Evolutionary conservation across 2,888 invertebrate genomes (phyloP), one percentile per base, ranked within the genome.

Genomic region (Cancer borealis): DNA sequence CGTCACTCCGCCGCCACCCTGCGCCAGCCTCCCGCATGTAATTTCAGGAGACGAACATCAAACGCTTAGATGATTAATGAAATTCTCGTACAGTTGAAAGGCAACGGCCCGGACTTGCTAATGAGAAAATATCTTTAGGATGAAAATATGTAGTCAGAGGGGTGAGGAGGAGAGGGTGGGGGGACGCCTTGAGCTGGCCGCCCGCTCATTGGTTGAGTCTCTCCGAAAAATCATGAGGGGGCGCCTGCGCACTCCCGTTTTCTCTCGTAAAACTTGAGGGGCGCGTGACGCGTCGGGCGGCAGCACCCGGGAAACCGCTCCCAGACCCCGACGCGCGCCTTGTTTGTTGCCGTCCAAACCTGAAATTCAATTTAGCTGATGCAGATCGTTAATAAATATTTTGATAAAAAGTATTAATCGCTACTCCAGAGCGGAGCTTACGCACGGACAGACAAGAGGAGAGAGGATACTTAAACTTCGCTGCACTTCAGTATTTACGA

Each of bases 121-220:
- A 93, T 93, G 93, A 93, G 93, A 93, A 93, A 93, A 93, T 93
- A 93, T 93, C 93, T 93, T 93, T 93, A 93, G 93, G 93, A 93
- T 93, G 93, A 93, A 93, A 93, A 93, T 93, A 93, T 93, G 93
- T 93, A 93, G 91, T 93, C 91, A 92, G 92, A 93, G 93, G 93
- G 92, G 88, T 47, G 73, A 88, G 91, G 73, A 88, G 49, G 92
- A 88, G 88, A 30, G 84, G 88, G n/a, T 47, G 88, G 92, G 79
- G 93, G 91, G 92, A 73, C 93, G 93, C 93, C 93, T 92, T 93
- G 89, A 92, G 88, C 66, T 47, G 26, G 45, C 88, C 39, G 92
- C n/a, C 30, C 92, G 39, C 93, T 87, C 79, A 93, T 93, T 93
- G 93, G 93, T 87, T 66, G 92, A 91, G 91, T 88, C 87, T 91